Percentiles rank a stretch among this genome's conserved stretches.
These are phyloP conservation scores for Meloidogyne floridensis DNA, from an alignment of 1,140 invertebrate genomes.

Conservation along the genomic window DNA sequence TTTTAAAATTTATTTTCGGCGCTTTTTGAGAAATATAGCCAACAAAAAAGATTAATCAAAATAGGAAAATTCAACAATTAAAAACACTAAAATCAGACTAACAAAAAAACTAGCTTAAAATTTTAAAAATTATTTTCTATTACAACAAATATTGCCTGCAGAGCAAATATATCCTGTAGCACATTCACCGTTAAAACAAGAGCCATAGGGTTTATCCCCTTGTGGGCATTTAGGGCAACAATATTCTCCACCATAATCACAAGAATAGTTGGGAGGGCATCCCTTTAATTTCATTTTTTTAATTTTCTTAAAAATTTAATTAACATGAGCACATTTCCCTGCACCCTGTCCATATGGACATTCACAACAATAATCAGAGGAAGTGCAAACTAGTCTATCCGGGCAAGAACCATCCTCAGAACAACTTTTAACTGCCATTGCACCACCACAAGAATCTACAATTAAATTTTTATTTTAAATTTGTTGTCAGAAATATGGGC, in stretches of 20 bases:
- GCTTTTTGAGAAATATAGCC: too few species aligned
- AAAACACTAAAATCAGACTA: too few species aligned
- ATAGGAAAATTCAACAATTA: too few species aligned
- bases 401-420: slow-evolving; percentile 25
- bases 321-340: slow-evolving; percentile 27
- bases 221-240: slow-evolving; percentile 32
- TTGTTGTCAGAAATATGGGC: too few species aligned
- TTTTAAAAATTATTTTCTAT: neutral
- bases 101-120: neutral
- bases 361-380: slow-evolving; percentile 39
- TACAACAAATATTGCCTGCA: slow-evolving; percentile 38
- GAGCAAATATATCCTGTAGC: slow-evolving; percentile 27
- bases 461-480: neutral
- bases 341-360: slow-evolving; percentile 35
- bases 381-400: slow-evolving; percentile 28
- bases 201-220: slow-evolving; percentile 31
- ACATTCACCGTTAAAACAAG: slow-evolving; percentile 34
- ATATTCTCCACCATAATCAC: slow-evolving; percentile 22
- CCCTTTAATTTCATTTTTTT: slow-evolving; percentile 19
- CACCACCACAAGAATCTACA: slow-evolving; percentile 37
- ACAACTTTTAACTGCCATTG: slow-evolving; percentile 33
- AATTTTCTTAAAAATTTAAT: neutral
- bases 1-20: too few species aligned
- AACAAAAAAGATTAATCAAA: too few species aligned
- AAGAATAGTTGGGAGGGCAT: slow-evolving; percentile 26